phyloP scores from a whole-genome alignment of 2,888 invertebrate species.

The Clanis bilineata region DNA sequence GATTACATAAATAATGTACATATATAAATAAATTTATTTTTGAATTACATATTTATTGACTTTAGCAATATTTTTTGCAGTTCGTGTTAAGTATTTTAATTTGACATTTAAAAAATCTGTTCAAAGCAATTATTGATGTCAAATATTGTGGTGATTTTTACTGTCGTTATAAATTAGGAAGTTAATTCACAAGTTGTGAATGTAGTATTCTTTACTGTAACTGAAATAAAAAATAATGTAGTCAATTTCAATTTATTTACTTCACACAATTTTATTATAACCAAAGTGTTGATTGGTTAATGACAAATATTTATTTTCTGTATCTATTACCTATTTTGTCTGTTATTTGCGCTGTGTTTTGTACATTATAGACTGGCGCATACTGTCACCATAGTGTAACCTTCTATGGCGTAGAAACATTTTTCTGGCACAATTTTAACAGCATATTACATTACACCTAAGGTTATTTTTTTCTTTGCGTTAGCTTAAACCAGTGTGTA shows the following conservation, averaged over 20 bases:
- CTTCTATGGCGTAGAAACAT: neutral
- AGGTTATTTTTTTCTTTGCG: no score
- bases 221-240: conserved; percentile 30
- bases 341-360: neutral
- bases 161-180: conserved; percentile 37
- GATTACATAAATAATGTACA: neutral
- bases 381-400: neutral
- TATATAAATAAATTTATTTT: neutral
- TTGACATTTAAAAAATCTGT: conserved; percentile 27
- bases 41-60: neutral
- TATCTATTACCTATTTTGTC: neutral
- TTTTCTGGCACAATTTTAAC: neutral
- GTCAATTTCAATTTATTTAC: conserved; percentile 23
- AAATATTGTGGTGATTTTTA: conserved; percentile 49
- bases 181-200: conserved; percentile 51
- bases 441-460: no score
- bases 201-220: conserved; percentile 44
- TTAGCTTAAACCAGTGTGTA: no score
- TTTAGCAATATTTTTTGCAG: neutral
- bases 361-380: neutral
- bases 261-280: conserved; percentile 18
- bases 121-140: conserved; percentile 38
- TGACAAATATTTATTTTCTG: neutral
- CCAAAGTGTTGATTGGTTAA: conserved; percentile 13
- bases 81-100: conserved; percentile 17